These are phyloP conservation scores for Lacanobia oleracea DNA, from an alignment of 2,888 invertebrate genomes.

Conservation along the genomic window DNA sequence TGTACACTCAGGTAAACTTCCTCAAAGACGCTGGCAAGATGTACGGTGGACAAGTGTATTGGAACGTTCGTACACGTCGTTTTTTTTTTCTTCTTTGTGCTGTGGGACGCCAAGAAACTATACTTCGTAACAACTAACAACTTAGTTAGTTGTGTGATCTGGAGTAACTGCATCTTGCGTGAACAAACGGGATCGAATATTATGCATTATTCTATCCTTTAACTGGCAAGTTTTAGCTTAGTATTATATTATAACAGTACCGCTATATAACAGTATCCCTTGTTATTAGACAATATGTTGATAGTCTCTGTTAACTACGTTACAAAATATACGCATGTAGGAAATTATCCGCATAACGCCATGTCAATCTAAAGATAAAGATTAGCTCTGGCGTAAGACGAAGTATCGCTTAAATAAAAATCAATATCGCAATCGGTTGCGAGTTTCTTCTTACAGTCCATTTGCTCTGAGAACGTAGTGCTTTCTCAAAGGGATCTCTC, in stretches of 20 bases:
- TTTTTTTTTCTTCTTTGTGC: slow-evolving; percentile 26
- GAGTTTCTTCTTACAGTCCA: slow-evolving; percentile 89
- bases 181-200: slow-evolving; percentile 51
- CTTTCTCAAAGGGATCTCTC: slow-evolving; percentile 86
- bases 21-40: slow-evolving; percentile 6
- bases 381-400: slow-evolving; percentile 72
- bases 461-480: slow-evolving; percentile 87
- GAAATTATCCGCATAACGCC: slow-evolving; percentile 24
- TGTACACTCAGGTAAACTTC: slow-evolving; percentile 29
- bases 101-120: slow-evolving; percentile 9
- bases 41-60: slow-evolving; percentile 7
- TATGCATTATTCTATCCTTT: slow-evolving; percentile 15
- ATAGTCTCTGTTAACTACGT: neutral
- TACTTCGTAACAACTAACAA: slow-evolving; percentile 8
- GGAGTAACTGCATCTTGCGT: slow-evolving; percentile 55
- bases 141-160: slow-evolving; percentile 20
- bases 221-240: slow-evolving; percentile 11
- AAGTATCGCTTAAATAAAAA: slow-evolving; percentile 86
- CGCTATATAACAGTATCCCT: too few species aligned
- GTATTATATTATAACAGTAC: slow-evolving; percentile 9
- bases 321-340: slow-evolving; percentile 10
- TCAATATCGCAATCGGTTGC: slow-evolving; percentile 87
- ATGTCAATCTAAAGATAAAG: slow-evolving; percentile 71
- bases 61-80: neutral
- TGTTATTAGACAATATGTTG: slow-evolving; percentile 8